Evolutionary conservation across 2,113 vertebrate genomes (phyloP).

Genomic region (Hippocampus abdominalis): DNA sequence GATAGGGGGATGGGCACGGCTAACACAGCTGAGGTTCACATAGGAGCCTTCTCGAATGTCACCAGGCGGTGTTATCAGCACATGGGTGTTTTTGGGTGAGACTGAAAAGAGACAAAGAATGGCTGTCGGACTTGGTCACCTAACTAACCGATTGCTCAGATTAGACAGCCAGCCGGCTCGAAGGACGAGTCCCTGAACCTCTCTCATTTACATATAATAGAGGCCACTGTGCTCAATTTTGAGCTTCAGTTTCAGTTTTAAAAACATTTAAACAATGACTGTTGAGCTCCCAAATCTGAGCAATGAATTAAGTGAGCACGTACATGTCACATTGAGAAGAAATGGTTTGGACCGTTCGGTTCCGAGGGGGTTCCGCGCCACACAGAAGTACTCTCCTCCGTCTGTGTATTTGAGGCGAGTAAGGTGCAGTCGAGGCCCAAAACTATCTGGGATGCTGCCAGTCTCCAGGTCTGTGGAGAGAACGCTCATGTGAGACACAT

Average conservation of each 20-base stretch:
- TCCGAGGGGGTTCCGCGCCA: constrained; percentile 73
- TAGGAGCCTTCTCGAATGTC: constrained; percentile 70
- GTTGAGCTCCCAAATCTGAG: background rate
- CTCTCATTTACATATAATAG: no score
- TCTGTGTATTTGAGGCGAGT: constrained; percentile 62
- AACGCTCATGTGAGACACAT: background rate
- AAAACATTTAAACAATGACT: background rate
- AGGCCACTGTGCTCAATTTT: no score
- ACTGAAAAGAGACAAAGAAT: constrained; percentile 45
- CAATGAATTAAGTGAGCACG: constrained; percentile 12
- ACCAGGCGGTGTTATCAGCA: constrained; percentile 58
- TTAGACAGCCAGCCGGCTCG: no score
- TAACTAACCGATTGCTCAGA: no score
- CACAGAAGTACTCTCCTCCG: constrained; percentile 71
- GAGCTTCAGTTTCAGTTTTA: no score
- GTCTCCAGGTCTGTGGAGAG: constrained; percentile 61
- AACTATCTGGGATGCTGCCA: constrained; percentile 74
- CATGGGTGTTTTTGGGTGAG: constrained; percentile 67
- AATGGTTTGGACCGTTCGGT: constrained; percentile 65
- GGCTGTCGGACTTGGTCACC: background rate
- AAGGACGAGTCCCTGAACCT: no score
- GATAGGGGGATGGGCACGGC: constrained; percentile 61
- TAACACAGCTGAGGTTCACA: constrained; percentile 69
- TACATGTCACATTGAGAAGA: constrained; percentile 73
- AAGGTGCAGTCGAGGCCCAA: constrained; percentile 67